A percentile compares a stretch with the other conserved stretches of the same genome.
Conservation (phyloP, 2,797 vertebrate genomes). For the Peromyscus aztecus region DNA sequence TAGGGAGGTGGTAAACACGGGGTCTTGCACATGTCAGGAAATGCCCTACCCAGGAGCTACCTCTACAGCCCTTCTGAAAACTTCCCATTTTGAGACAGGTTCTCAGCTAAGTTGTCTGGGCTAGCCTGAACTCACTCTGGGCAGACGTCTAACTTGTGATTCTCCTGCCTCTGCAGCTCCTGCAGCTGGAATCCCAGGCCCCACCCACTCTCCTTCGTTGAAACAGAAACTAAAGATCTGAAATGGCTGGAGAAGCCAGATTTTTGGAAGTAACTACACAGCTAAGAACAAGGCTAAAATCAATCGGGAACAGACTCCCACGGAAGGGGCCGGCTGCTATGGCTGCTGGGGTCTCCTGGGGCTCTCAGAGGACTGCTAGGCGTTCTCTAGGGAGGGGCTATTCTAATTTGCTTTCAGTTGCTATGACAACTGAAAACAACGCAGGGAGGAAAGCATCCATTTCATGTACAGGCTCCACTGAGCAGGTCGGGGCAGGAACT, state of each 20-base stretch:
- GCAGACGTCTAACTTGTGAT: background rate
- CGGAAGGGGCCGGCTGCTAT: fast-evolving
- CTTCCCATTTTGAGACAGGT: background rate
- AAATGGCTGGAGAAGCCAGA: background rate
- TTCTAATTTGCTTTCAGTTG: too few species aligned
- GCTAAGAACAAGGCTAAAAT: background rate
- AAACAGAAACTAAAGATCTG: background rate
- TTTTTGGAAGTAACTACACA: background rate
- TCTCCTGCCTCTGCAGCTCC: background rate
- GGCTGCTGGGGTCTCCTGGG: background rate
- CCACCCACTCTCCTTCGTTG: background rate
- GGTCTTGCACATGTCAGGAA: background rate
- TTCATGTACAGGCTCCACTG: too few species aligned
- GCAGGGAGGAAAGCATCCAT: too few species aligned
- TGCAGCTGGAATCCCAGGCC: background rate
- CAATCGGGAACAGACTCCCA: background rate
- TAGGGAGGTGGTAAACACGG: background rate
- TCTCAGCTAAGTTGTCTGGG: background rate
- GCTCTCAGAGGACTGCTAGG: too few species aligned
- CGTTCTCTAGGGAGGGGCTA: too few species aligned
- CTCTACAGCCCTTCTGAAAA: background rate
- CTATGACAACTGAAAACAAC: too few species aligned
- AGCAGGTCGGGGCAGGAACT: too few species aligned
- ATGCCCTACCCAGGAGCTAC: background rate
- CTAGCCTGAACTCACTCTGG: background rate